Base-by-base conservation (phyloP, 2,113 vertebrate genomes). In the Notothenia coriiceps region DNA sequence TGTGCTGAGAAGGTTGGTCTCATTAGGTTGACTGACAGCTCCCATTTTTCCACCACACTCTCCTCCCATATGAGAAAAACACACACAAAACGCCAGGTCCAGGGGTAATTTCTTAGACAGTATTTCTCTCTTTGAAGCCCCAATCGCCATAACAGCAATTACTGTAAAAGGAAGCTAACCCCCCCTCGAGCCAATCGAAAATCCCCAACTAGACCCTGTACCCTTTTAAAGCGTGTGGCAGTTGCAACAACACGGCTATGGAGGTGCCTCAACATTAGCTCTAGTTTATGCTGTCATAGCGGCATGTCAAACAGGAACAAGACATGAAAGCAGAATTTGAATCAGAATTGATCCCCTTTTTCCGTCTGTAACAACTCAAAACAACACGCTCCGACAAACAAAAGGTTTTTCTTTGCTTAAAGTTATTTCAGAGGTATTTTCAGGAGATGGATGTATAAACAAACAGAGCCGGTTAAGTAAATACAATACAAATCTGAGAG, bases 11-110 rank as follows among this genome's bases (percentile, higher is more conserved):
- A 92, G 90, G 88, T 90, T 88, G 90, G 77, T 90, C 91, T 93
- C 92, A 93, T 92, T 93, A 92, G 76, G 88, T 79, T 92, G 91
- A 93, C 88, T 92, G 92, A 93, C 91, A 92, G 89, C 90, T 90
- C 78, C 90, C 89, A 91, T 92, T 93, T 93, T 91, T 88, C 88
- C 77, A 17, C 74, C 66, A 51, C 35, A 52, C 84, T 89, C 84
- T 86, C 89, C 77, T 74, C 67, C 84, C 82, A 84, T 90, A 88
- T 83, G 70, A 86, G 74, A 66, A 83, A 79, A 66, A n/a, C 49
- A 22, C 84, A 49, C 35, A 63, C 15, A 51, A 50, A 18, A 66
- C 13, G 49, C 14, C 73, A 65, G 77, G 79, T 85, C 80, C 70
- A 82, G 69, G 71, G 79, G 85, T 89, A 82, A 89, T 92, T 90